A percentile compares a stretch with the other conserved stretches of the same genome.
Evolutionary conservation across 2,888 invertebrate genomes (phyloP).

Genomic region (Rhingia campestris): DNA sequence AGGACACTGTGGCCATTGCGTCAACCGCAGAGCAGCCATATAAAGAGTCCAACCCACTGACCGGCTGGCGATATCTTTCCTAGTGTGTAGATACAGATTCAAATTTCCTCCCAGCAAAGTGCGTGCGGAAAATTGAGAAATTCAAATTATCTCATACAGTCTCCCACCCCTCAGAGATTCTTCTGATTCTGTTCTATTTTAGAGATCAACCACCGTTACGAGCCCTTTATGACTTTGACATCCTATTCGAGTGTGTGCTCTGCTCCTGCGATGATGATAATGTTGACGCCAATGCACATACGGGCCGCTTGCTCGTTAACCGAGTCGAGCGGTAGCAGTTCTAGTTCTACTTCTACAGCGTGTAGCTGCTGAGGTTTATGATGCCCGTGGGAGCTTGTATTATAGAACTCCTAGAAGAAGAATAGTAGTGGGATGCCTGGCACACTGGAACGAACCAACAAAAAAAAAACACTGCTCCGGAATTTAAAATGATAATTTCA

Average conservation of each 20-base stretch:
- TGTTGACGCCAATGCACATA: constrained; percentile 54
- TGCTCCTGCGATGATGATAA: constrained; percentile 48
- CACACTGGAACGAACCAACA: constrained; percentile 20
- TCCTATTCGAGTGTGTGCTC: constrained; percentile 53
- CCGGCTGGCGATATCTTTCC: constrained; percentile 28
- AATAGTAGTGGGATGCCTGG: constrained; percentile 21
- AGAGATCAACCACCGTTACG: constrained; percentile 65
- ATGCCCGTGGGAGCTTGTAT: constrained; percentile 69
- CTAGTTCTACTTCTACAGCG: constrained; percentile 39
- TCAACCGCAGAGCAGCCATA: constrained; percentile 20
- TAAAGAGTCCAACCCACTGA: constrained; percentile 16
- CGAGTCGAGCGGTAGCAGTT: constrained; percentile 43
- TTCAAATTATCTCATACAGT: constrained; percentile 57
- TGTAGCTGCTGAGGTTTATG: constrained; percentile 68
- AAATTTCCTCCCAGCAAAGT: constrained; percentile 44
- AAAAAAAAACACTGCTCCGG: constrained; percentile 43
- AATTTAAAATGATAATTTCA: constrained; percentile 74
- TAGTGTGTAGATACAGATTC: constrained; percentile 20
- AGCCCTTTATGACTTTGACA: constrained; percentile 68
- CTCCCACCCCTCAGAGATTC: constrained; percentile 3
- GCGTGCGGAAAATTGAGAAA: constrained; percentile 65
- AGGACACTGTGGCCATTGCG: constrained; percentile 18
- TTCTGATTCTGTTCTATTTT: constrained; percentile 61
- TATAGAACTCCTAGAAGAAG: constrained; percentile 60
- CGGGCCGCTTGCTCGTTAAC: constrained; percentile 49